A percentile compares a stretch with the other conserved stretches of the same genome.
Conservation (phyloP, 2,113 vertebrate genomes). For the Neogale vison region DNA sequence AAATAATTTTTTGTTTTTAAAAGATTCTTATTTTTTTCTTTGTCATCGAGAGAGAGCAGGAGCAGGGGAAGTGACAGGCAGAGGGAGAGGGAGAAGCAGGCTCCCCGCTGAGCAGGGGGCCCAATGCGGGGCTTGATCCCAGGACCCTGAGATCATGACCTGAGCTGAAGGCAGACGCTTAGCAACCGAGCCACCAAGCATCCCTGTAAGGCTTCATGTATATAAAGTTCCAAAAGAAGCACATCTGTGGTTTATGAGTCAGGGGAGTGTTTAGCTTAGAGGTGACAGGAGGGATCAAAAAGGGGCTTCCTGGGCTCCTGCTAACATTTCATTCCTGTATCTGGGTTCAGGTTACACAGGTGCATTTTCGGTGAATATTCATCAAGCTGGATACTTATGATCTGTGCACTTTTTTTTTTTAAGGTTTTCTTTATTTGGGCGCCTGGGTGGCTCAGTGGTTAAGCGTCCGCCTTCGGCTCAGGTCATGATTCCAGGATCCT, state of each 20-base stretch:
- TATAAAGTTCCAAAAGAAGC: neutral
- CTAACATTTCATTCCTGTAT: conserved; percentile 14
- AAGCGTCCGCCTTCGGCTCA: too few relatives aligned
- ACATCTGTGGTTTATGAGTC: neutral
- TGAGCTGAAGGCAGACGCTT: neutral
- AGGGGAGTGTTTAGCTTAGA: neutral
- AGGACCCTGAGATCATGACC: neutral
- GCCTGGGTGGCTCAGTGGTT: too few relatives aligned
- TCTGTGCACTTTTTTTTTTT: neutral
- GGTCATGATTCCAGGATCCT: too few relatives aligned
- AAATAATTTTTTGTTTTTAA: neutral
- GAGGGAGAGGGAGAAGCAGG: neutral
- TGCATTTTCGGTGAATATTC: neutral
- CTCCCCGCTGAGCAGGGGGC: neutral
- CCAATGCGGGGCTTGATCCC: rapidly evolving
- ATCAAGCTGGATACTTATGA: neutral
- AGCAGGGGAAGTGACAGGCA: neutral
- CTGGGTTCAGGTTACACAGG: neutral
- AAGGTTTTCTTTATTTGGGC: too few relatives aligned
- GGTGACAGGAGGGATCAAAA: neutral
- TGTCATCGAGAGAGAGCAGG: neutral
- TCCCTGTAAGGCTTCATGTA: neutral
- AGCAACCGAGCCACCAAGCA: neutral
- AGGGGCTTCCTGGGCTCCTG: neutral
- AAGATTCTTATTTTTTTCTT: neutral